Base-by-base conservation (phyloP, 2,888 invertebrate genomes). In the Netelia inedita region DNA sequence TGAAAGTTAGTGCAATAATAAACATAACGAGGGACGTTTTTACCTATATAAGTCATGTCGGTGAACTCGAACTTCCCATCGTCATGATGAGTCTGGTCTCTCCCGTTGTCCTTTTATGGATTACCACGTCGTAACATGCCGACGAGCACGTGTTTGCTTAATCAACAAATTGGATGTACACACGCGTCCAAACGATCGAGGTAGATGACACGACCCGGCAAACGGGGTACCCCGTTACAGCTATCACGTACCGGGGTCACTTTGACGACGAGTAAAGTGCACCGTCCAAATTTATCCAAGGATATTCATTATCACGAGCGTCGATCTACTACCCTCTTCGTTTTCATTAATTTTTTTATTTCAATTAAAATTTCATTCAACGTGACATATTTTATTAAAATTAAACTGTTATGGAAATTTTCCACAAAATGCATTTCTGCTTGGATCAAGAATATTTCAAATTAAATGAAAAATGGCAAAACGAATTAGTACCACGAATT, bases 81-180 rank as follows among this genome's bases (percentile, higher is more conserved):
- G 21, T 61, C 28, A n/a, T n/a, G 50, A 57, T 46, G 74, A 55
- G 23, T 14, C 53, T 43, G 11, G 14, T n/a, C 9, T 50, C 2
- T 23, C 55, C 19, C 23, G 41, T 53, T 71, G 28, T 46, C 16
- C 14, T 46, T 71, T 59, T 11, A 66, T 66, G 41, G 59, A 66
- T 61, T 10, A 79, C 73, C 63, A 35, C 23, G 46, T 57, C 35
- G 75, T 74, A 71, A 35, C 19, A 68, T 35, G 66, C 28, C 55
- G 50, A 43, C 66, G 16, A 21, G 35, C 23, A 14, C 63, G 65
- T 83, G 82, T 83, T 87, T 82, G 80, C 78, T 85, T 80, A 79
- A 87, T 87, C 83, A 83, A 83, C 82, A 87, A 87, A 87, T 85
- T 87, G 79, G 78, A 35, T 85, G 65, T 76, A 72, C 63, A 46